Base-by-base conservation (phyloP, 2,113 vertebrate species). In the Phyllopteryx taeniolatus region DNA sequence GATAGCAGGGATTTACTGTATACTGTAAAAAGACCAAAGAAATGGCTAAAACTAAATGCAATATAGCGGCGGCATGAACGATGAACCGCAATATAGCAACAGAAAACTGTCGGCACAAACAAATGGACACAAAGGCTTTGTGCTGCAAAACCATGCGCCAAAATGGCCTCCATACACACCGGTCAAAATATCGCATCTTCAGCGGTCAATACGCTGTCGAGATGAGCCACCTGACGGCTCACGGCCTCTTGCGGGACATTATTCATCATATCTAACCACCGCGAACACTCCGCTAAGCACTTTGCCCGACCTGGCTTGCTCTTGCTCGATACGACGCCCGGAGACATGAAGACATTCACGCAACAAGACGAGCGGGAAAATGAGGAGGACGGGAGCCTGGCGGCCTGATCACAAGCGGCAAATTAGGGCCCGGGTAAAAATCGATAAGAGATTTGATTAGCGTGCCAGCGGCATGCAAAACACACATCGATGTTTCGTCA, bases 391-490 rank as follows among this genome's bases (percentile, higher is more conserved):
- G 68, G 79, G 79, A 79, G 83, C 9, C 27, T 9, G 70, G 75
- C 85, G 84, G 69, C 82, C 78, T 77, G 87, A 82, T 93, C 93
- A 94, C 93, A 90, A 89, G 89, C 89, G 91, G 88, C 86, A 94
- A 93, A 94, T 92, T 91, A 91, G 83, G 88, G 81, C 84, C 79
- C 86, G 84, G 90, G 73, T 74, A 69, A 84, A 59, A 61, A 97
- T 95, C 94, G 90, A 94, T 94, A 94, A 74, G 59, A 81, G 79
- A 91, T 95, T 96, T 91, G 92, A 94, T 94, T 94, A 94, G 92
- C 90, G 83, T 78, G 91, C 93, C 93, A 94, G 94, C 93, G 86
- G 87, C 91, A 94, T 93, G 93, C 92, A 95, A 61, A 97, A 94
- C 86, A 83, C 90, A 87, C 94, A 96, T 94, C 83, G 94, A 95